Evolutionary conservation across 2,113 vertebrate species (phyloP).

Genomic region (Clarias magur): DNA sequence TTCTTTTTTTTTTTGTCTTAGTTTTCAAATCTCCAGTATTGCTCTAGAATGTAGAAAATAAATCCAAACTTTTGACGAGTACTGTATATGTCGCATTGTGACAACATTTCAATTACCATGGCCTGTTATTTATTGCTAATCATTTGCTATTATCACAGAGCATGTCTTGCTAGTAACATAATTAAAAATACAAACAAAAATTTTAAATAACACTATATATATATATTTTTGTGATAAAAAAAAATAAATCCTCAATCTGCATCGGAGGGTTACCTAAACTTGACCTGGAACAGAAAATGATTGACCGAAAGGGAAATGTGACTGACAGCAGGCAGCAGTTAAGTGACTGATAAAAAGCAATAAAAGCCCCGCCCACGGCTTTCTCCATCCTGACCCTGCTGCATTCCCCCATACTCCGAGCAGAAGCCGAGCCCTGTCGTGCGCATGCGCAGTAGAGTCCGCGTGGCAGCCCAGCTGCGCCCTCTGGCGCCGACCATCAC

Average conservation of each 20-base stretch:
- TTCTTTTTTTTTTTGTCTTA: too few relatives aligned
- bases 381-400: background rate
- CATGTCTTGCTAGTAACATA: background rate
- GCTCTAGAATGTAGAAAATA: too few relatives aligned
- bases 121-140: background rate
- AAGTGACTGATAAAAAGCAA: background rate
- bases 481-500: background rate
- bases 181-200: background rate
- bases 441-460: background rate
- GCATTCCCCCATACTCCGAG: background rate
- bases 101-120: background rate
- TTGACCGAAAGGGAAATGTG: background rate
- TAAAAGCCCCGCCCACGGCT: background rate
- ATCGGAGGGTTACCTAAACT: background rate
- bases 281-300: background rate
- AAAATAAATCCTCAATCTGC: background rate
- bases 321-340: background rate
- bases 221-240: background rate
- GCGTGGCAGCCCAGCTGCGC: background rate
- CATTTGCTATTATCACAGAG: background rate
- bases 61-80: too few relatives aligned
- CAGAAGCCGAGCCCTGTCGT: background rate
- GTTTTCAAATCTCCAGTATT: too few relatives aligned
- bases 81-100: background rate
- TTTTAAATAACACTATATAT: background rate